Base-by-base conservation (phyloP, 2,888 invertebrate genomes). In the Ephialtes manifestator region DNA sequence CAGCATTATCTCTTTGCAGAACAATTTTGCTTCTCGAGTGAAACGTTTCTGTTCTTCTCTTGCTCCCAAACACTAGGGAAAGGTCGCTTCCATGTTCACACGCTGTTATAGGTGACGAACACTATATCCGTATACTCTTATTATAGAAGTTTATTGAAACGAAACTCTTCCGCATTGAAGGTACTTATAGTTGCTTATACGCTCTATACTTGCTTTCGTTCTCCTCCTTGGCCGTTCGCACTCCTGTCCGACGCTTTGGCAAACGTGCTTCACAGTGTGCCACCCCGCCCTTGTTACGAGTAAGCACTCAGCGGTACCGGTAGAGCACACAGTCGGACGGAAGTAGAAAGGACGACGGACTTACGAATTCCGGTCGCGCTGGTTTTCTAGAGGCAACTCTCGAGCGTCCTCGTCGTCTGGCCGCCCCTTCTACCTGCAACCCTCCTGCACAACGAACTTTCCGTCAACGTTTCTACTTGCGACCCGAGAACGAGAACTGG, bases 351-450 rank as follows among this genome's bases (percentile, higher is more conserved):
- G 72, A 83, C 83, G 82, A 75, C 76, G 79, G 68, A 87, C 86
- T 87, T 86, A 71, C 31, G 79, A 74, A 87, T 87, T 87, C 87
- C 74, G 51, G 72, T 87, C 85, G 84, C 82, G 82, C 80, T 60
- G 78, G 39, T 75, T 53, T 65, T 84, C 77, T 80, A 39, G 53
- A 63, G 80, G 74, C 82, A 85, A 87, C 83, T 84, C 85, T 76
- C 72, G 65, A 84, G 78, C 48, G 81, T 63, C 63, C 65, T 78
- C 74, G 78, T 81, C 53, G 67, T 84, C 84, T 77, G 24, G 68
- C 53, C 24, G 13, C 35, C 58, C 60, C 31, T 60, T 28, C 77
- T 79, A 63, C 51, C 63, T 68, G 67, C 53, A 71, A 55, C 46
- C 67, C 77, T 84, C 79, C 78, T 71, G 68, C 76, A 28, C 63